Base-by-base conservation (phyloP, 2,888 invertebrate genomes). In the Xylota sylvarum region DNA sequence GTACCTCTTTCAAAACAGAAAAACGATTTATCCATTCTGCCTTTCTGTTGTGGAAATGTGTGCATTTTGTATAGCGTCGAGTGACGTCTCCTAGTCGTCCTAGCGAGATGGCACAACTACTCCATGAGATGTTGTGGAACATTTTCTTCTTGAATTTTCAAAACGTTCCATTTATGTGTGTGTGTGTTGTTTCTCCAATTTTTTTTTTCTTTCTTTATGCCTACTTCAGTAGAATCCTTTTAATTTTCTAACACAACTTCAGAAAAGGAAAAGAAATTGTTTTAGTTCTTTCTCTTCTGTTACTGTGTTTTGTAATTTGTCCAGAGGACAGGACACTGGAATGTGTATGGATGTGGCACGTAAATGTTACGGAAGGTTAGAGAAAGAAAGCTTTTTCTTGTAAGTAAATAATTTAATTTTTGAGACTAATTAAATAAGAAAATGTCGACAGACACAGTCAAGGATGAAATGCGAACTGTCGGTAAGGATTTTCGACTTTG, bases 11-110 rank as follows among this genome's bases (percentile, higher is more conserved):
- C 37, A 48, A 35, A 40, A 48, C 1, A 56, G 32, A 50, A 65
- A 55, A 67, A 72, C 82, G 72, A 83, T 84, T 80, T 74, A 79
- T 79, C 62, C 80, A 56, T 80, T 80, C n/a, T 67, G 65, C 43
- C 43, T 78, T 65, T 60, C 55, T 40, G 62, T 40, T 69, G 23
- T 23, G 52, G 79, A 55, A 74, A 69, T 85, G 81, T 85, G 81
- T 85, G 80, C 80, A 81, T 85, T 23, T 85, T 65, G 85, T 76
- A 80, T 40, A 30, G 74, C 46, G 73, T 70, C 55, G 70, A 65
- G 43, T 73, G 74, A 85, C 70, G 79, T 84, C 78, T 82, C 77
- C 35, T 50, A 78, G 65, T 58, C 14, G 37, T 62, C 27, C 37
- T 37, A 60, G 67, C 65, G 52, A 73, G 50, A 72, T 78, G 72